A percentile compares a stretch with the other conserved stretches of the same genome.
These are phyloP conservation scores for Saturnia pavonia DNA, from an alignment of 2,888 invertebrate species.

Conservation along the genomic window DNA sequence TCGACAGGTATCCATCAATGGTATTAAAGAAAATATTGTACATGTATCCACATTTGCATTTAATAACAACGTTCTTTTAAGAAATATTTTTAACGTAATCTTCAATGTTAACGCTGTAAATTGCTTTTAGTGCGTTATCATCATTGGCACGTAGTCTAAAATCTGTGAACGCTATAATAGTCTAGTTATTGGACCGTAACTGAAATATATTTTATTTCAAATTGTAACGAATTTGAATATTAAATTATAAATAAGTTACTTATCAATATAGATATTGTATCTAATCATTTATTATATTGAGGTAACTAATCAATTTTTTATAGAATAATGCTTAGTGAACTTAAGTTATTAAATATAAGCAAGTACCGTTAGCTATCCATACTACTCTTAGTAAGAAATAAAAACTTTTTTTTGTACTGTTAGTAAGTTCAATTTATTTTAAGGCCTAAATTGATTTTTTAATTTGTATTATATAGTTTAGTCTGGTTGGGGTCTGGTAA, in stretches of 20 bases:
- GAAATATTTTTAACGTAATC: background rate
- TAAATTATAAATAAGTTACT: constrained; percentile 16
- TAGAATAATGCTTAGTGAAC: background rate
- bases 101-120: background rate
- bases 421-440: background rate
- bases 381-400: background rate
- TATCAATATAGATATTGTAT: background rate
- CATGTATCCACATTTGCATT: too few species aligned
- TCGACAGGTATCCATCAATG: too few species aligned
- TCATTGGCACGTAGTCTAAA: constrained; percentile 28
- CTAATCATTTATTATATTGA: background rate
- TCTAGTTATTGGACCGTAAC: constrained; percentile 31
- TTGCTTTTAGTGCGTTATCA: constrained; percentile 1
- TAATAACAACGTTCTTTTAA: background rate
- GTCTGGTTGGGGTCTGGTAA: too few species aligned
- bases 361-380: background rate
- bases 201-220: constrained; percentile 31
- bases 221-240: constrained; percentile 20
- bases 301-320: background rate
- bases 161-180: constrained; percentile 30
- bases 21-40: too few species aligned
- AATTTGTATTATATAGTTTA: background rate
- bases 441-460: background rate
- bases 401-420: background rate
- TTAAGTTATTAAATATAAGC: background rate